These are phyloP conservation scores for Drosophila paramelanica DNA, from an alignment of 2,888 invertebrate genomes.

Conservation along the genomic window DNA sequence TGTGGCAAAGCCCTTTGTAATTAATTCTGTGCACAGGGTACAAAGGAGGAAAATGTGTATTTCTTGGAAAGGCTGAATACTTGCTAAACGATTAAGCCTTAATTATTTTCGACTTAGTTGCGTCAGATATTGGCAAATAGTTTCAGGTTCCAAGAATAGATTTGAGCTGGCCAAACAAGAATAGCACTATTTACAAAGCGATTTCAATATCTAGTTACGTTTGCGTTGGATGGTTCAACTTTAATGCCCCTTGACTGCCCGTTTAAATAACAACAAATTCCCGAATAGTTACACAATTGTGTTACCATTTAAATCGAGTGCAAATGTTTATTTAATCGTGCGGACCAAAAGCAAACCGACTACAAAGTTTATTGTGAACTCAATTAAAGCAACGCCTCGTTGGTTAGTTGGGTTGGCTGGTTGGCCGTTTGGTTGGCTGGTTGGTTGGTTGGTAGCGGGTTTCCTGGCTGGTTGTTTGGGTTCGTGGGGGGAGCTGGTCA, in stretches of 20 bases:
- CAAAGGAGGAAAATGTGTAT: background rate
- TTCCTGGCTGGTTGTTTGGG: background rate
- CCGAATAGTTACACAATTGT: constrained; percentile 33
- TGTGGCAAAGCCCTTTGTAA: background rate
- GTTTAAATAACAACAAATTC: constrained; percentile 32
- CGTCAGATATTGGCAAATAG: constrained; percentile 13
- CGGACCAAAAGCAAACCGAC: constrained; percentile 28
- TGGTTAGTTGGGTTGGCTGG: constrained; percentile 40
- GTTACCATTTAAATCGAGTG: constrained; percentile 55
- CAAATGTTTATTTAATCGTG: constrained; percentile 61
- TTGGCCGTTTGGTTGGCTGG: constrained; percentile 1
- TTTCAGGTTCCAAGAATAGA: background rate
- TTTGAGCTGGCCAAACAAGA: constrained; percentile 9
- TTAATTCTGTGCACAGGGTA: background rate
- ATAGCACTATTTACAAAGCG: constrained; percentile 1
- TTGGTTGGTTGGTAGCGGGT: background rate
- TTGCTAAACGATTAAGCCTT: constrained; percentile 1
- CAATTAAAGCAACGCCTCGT: constrained; percentile 55
- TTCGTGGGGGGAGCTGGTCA: constrained; percentile 4
- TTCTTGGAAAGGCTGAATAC: background rate
- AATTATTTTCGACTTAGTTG: constrained; percentile 18
- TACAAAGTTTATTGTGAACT: constrained; percentile 57
- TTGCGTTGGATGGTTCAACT: constrained; percentile 11
- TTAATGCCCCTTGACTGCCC: constrained; percentile 8
- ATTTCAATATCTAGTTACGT: constrained; percentile 25